Evolutionary conservation across 2,888 invertebrate species (phyloP).

Genomic region (Ormyrus rosae): DNA sequence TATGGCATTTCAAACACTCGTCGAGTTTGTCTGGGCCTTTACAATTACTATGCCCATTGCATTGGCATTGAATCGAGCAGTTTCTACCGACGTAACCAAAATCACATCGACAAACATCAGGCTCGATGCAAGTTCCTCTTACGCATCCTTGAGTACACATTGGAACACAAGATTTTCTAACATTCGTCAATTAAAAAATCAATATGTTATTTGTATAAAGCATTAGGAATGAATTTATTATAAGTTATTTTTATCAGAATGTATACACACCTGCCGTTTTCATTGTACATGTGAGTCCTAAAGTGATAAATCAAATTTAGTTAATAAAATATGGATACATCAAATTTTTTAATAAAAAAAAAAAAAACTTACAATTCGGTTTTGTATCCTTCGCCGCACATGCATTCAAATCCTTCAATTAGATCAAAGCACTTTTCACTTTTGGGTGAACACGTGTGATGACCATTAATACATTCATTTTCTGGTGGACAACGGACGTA

Average conservation of each 20-base stretch:
- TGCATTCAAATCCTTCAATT: constrained; percentile 88
- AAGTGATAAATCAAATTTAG: constrained; percentile 46
- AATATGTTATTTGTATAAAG: too few species aligned
- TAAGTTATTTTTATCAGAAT: background rate
- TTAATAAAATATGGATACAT: constrained; percentile 2
- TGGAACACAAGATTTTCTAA: constrained; percentile 81
- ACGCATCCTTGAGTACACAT: constrained; percentile 91
- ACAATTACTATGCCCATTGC: constrained; percentile 96
- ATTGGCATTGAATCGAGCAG: constrained; percentile 95
- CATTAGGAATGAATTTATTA: too few species aligned
- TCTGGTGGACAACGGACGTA: constrained; percentile 94
- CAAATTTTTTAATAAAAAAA: background rate
- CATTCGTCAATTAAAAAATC: constrained; percentile 33
- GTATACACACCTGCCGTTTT: constrained; percentile 65
- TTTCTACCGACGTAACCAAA: constrained; percentile 97
- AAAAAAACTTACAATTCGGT: constrained; percentile 74
- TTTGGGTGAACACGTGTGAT: constrained; percentile 91
- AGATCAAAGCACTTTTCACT: constrained; percentile 93
- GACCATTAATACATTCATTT: constrained; percentile 93
- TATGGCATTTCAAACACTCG: constrained; percentile 89
- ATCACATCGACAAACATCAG: constrained; percentile 91
- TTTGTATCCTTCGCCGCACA: constrained; percentile 86
- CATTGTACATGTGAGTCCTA: constrained; percentile 67
- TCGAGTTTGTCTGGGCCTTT: constrained; percentile 90
- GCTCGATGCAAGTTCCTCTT: constrained; percentile 88